Evolutionary conservation across 2,797 vertebrate genomes (phyloP), one percentile per base, ranked within the genome.

Genomic region (Chaunax sp.): DNA sequence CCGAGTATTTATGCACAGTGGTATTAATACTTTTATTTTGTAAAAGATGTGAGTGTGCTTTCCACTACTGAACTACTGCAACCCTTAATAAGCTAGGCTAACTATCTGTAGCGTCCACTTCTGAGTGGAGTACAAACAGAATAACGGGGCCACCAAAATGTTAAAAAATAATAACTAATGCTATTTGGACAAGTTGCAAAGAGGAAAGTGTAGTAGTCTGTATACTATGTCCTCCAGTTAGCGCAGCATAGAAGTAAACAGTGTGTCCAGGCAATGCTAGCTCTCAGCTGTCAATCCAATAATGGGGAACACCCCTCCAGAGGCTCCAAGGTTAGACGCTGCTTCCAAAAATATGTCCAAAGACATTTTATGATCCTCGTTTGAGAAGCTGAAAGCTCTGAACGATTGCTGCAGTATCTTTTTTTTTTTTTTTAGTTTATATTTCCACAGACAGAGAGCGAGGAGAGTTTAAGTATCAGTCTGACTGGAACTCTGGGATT

Each of bases 401-500:
- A 15, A 38, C 28, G 47, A 47, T 19, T 15, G 28, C 51, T 35
- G 37, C 44, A 45, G 38, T 20, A 45, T 25, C 37, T 37, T 8
- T 25, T 14, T 3, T 20, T 41, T 25, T 28, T 37, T 8, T 25
- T 14, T 3, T 33, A 30, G 49, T 64, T 60, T 53, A 40, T 18
- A 30, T 38, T 59, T 40, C 41, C 30, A 45, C 26, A 16, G 40
- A 22, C n/a, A 25, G 16, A 54, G 44, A 70, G 54, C 58, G 49
- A 53, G 46, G 25, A 41, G 46, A 75, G 59, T 68, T 74, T 35
- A 53, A 47, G 56, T 55, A 45, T 49, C 40, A 30, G 40, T 63
- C 68, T 19, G 40, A 77, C 37, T 66, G 16, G 56, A 78, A 65
- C 54, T 61, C 30, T 6, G 19, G 69, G 69, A 65, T 75, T 79